Evolutionary conservation across 35 echinoderm and acorn worm species (phyloP).

Genomic region (Amphiura filiformis): DNA sequence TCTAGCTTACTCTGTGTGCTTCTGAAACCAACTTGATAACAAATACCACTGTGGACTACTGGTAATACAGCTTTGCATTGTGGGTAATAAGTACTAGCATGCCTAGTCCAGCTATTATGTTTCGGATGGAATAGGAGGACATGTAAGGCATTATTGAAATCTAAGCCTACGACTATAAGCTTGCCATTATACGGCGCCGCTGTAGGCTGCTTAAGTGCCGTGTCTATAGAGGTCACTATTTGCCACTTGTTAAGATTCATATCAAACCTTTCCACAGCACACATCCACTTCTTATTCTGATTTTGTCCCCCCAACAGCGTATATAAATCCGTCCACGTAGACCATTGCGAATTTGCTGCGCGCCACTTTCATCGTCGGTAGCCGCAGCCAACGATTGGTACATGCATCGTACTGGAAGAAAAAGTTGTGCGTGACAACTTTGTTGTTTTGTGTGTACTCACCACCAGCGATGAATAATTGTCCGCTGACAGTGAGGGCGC

Average conservation of each 20-base stretch:
- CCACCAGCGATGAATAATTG: conserved; percentile 54
- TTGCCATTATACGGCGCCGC: conserved; percentile 9
- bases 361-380: conserved; percentile 42
- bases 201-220: background rate
- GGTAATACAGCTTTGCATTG: background rate
- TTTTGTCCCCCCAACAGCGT: conserved; percentile 46
- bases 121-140: conserved; percentile 5
- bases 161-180: conserved; percentile 6
- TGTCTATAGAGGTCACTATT: conserved; percentile 29
- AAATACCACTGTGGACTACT: background rate
- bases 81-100: background rate
- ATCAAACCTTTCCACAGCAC: conserved; percentile 30
- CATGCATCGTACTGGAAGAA: conserved; percentile 38
- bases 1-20: background rate
- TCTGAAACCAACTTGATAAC: conserved; percentile 7
- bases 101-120: background rate
- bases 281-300: background rate
- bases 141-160: background rate
- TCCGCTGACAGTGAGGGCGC: background rate
- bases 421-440: conserved; percentile 22
- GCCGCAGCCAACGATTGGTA: conserved; percentile 38
- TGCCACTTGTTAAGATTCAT: conserved; percentile 32
- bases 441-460: conserved; percentile 30
- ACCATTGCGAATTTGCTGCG: conserved; percentile 28
- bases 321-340: conserved; percentile 39